These are phyloP conservation scores for Papilio polyxenes DNA, from an alignment of 1,140 invertebrate species.

Conservation along the genomic window DNA sequence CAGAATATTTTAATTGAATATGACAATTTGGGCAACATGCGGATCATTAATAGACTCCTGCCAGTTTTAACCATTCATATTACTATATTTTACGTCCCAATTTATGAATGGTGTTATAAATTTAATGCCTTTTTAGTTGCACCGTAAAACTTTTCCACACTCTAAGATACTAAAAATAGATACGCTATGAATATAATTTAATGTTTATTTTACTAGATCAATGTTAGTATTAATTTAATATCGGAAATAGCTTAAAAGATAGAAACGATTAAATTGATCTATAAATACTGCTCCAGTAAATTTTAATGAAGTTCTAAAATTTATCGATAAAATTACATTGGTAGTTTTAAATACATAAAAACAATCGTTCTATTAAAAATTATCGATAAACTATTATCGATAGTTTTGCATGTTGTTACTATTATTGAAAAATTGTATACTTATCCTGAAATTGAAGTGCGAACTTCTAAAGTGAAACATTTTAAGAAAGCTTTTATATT, in stretches of 20 bases:
- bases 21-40: not conserved
- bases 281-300: not conserved
- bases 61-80: not conserved
- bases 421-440: too few relatives aligned
- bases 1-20: not conserved
- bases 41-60: not conserved
- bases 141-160: constrained; percentile 19
- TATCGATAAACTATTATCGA: too few relatives aligned
- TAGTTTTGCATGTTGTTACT: not conserved
- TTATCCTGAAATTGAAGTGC: too few relatives aligned
- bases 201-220: not conserved
- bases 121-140: constrained; percentile 11
- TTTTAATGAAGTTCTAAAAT: not conserved
- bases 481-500: too few relatives aligned
- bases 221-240: not conserved
- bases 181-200: not conserved
- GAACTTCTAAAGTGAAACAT: too few relatives aligned
- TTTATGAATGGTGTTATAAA: constrained; percentile 7
- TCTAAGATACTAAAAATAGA: not conserved
- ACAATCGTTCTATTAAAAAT: too few relatives aligned
- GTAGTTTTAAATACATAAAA: too few relatives aligned
- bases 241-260: not conserved
- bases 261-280: not conserved
- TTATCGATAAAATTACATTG: not conserved
- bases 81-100: constrained; percentile 11